Base-by-base conservation (phyloP, 2,113 vertebrate species). In the Aspidoscelis tigris region DNA sequence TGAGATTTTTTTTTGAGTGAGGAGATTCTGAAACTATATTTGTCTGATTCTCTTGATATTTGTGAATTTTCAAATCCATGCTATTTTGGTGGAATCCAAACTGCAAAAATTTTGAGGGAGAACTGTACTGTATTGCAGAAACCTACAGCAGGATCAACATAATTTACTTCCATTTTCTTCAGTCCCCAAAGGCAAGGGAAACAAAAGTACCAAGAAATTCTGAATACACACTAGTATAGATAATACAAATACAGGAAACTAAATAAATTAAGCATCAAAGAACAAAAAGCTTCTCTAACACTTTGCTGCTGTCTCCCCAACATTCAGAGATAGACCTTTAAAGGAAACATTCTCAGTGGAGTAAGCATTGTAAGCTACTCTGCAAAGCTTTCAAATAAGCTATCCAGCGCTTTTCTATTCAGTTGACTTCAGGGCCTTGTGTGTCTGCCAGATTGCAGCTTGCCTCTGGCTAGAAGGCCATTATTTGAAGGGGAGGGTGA, bases 401-500 rank as follows among this genome's bases (percentile, higher is more conserved):
- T 91, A 86, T 87, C 90, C 80, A 76, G 80, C 84, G 83, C 84
- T 85, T 86, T 83, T 91, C 86, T 89, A 86, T 73, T 86, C 53
- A 76, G 90, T 83, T 77, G 80, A 92, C 92, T 92, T 92, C 85
- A 92, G 88, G 87, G 89, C 88, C 87, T 89, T 85, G 83, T 92
- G 91, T 87, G 87, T 66, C 88, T 93, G 85, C 69, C 91, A 94
- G 92, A 93, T 94, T 92, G 91, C 75, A 89, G 75, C 88, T 91
- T 91, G 91, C 92, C 92, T 91, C 88, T 86, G 88, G 91, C 91
- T 87, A 88, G 80, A 41, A 86, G 85, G 78, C 69, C 66, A 69
- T 87, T 89, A 86, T 87, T 91, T 91, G 86, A 55, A 80, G 39
- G 18, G 39, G n/a, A 71, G 41, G 43, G 41, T 21, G 83, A 65